Evolutionary conservation across 2,113 vertebrate species (phyloP).

Genomic region (Acinonyx jubatus): DNA sequence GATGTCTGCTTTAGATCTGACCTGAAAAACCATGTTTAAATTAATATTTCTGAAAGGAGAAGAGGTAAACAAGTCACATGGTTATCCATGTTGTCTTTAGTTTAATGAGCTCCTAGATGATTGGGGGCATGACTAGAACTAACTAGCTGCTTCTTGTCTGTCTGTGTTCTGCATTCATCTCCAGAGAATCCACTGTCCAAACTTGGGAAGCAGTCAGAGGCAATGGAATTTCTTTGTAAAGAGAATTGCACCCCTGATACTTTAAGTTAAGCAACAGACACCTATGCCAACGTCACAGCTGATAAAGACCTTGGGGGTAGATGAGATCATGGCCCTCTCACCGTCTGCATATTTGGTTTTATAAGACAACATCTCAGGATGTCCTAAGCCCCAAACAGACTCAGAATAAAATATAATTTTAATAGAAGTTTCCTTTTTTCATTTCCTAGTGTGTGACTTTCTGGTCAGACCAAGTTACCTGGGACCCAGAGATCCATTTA

Average conservation of each 20-base stretch:
- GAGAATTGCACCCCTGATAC: neutral
- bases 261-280: neutral
- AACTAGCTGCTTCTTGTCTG: neutral
- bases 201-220: neutral
- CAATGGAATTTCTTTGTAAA: neutral
- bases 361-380: neutral
- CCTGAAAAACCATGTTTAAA: neutral
- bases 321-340: neutral
- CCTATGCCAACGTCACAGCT: neutral
- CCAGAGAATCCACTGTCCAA: neutral
- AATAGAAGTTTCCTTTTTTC: neutral
- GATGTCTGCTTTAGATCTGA: slow-evolving; percentile 41
- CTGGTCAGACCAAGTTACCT: neutral
- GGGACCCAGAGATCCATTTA: neutral
- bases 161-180: neutral
- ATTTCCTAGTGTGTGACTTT: neutral
- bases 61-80: neutral
- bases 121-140: neutral
- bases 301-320: neutral
- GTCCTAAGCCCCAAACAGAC: neutral
- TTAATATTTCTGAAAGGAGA: neutral
- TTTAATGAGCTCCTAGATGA: neutral
- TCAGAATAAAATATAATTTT: neutral
- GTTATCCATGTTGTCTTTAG: neutral
- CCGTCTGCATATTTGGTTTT: neutral